These are phyloP conservation scores for Pristionchus japonicus DNA, from an alignment of 2,888 invertebrate genomes.

Conservation along the genomic window DNA sequence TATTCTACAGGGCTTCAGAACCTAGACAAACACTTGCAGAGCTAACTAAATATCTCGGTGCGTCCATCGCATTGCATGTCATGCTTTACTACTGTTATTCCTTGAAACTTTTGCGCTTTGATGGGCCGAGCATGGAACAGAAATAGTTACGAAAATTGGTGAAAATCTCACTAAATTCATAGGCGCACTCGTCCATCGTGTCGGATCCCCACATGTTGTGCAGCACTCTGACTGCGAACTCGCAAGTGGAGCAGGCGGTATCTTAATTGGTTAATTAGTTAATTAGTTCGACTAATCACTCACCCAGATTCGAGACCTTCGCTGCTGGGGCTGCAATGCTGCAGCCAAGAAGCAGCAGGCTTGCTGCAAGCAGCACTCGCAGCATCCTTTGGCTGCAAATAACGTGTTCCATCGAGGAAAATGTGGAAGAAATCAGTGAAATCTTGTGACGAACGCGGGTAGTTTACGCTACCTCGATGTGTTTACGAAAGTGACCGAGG, in stretches of 20 bases:
- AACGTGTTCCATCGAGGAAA: no score
- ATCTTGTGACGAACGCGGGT: background rate
- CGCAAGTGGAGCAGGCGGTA: constrained; percentile 48
- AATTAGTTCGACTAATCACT: background rate
- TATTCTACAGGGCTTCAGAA: no score
- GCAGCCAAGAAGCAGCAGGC: background rate
- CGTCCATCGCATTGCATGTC: no score
- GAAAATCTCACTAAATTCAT: constrained; percentile 16
- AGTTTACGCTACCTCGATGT: background rate
- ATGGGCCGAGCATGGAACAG: no score
- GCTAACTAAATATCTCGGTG: background rate
- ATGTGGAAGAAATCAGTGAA: background rate
- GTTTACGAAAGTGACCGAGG: background rate
- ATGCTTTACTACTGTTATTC: no score
- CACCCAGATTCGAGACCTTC: constrained; percentile 31
- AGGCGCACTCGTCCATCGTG: constrained; percentile 59
- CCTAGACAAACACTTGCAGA: background rate
- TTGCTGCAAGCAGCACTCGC: background rate
- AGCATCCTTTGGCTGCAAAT: background rate
- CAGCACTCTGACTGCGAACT: constrained; percentile 54
- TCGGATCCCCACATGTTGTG: constrained; percentile 59
- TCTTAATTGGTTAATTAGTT: background rate
- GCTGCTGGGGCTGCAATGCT: background rate
- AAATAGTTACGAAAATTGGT: no score
- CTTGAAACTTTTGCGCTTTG: no score